Base-by-base conservation (phyloP, 2,888 invertebrate species). In the Trissonchulus latispiculum region DNA sequence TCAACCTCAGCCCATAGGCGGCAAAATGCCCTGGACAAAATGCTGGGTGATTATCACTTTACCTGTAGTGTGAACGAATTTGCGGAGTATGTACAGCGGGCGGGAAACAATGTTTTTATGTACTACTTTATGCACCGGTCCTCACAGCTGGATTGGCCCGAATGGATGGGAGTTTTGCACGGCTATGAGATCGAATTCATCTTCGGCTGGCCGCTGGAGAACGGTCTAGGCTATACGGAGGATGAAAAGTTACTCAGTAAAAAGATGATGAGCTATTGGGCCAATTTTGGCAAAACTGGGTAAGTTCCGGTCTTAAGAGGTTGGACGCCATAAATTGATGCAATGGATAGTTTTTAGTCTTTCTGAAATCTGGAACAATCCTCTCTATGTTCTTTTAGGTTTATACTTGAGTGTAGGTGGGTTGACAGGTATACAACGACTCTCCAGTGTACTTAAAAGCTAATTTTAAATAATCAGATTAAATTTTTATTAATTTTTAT, bases 131-230 rank as follows among this genome's bases (percentile, higher is more conserved):
- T 80, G 71, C 80, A 82, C 73, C 77, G 77, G 2, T 80, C 80
- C 66, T 77, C 77, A 64, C 79, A 79, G 0, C 81, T 82, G 75
- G 88, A 92, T 61, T 97, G 97, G 97, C 96, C 95, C 36, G 90
- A 92, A 82, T 97, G 97, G 96, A 96, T 96, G 95, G 97, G 97
- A 0, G 95, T 95, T 76, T 90, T 97, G 89, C 97, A 97, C 80
- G 97, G 93, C 0, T 95, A 97, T 82, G 97, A 97, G 86, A 94
- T 97, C 82, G 93, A 93, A 84, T 97, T 95, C 85, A 92, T 95
- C 78, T 96, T 97, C 83, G 97, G 97, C 1, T 92, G 93, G 83
- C 95, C 96, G 0, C 86, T 95, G 80, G 92, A 95, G 86, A 89
- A 89, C 87, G 91, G 92, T 23, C 87, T 90, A 78, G 89, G 90